Evolutionary conservation across 1,140 invertebrate species (phyloP).

Genomic region (Bombus balteatus): DNA sequence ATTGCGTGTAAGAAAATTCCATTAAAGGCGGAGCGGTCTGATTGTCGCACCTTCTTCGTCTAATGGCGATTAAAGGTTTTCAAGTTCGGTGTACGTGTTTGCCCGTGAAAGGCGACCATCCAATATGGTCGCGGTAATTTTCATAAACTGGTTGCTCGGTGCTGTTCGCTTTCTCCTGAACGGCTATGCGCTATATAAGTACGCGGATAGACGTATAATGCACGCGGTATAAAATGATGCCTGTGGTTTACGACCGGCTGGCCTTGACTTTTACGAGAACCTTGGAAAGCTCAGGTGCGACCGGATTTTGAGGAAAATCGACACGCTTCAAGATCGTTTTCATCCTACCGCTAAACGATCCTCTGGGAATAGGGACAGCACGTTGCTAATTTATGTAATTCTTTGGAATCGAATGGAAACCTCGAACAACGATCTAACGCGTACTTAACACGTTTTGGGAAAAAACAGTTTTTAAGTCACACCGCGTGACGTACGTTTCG

Average conservation of each 20-base stretch:
- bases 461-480: too few species aligned
- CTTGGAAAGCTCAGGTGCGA: conserved; percentile 17
- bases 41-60: conserved; percentile 1
- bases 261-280: conserved; percentile 62
- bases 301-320: conserved; percentile 34
- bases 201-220: conserved; percentile 2
- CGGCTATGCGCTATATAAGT: background rate
- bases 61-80: conserved; percentile 25
- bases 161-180: conserved; percentile 56
- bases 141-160: conserved; percentile 44
- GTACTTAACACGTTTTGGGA: too few species aligned
- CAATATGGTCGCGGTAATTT: conserved; percentile 34
- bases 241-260: conserved; percentile 40
- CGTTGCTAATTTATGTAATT: background rate
- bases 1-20: background rate
- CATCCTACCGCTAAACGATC: background rate
- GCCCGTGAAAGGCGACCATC: conserved; percentile 25
- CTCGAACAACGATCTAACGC: too few species aligned
- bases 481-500: too few species aligned
- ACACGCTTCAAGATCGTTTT: conserved; percentile 16
- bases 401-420: background rate
- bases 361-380: background rate
- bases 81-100: background rate
- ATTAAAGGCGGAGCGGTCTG: background rate
- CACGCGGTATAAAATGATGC: conserved; percentile 12